These are phyloP conservation scores for Rhinophrynus dorsalis DNA, from an alignment of 2,797 vertebrate species.

Conservation along the genomic window DNA sequence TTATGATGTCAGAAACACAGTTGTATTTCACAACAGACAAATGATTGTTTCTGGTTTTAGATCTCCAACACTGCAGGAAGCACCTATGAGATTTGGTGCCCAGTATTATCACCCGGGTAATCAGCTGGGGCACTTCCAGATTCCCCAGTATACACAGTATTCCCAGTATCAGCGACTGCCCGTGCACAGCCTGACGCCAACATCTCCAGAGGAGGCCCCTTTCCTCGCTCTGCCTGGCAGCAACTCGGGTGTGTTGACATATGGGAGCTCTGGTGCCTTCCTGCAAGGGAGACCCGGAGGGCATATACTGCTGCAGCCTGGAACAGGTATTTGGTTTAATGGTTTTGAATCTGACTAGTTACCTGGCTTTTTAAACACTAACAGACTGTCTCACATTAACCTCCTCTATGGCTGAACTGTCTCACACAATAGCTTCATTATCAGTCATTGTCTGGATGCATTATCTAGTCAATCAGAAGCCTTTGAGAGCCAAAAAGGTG, in stretches of 20 bases:
- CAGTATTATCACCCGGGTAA: conserved; percentile 62
- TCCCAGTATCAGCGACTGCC: conserved; percentile 69
- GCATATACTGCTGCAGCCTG: conserved; percentile 73
- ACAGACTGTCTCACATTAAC: too few relatives aligned
- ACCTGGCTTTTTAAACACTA: neutral
- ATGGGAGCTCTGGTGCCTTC: conserved; percentile 66
- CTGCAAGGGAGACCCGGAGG: conserved; percentile 61
- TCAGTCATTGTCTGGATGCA: too few relatives aligned
- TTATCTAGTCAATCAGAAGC: too few relatives aligned
- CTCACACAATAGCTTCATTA: neutral
- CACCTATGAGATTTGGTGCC: conserved; percentile 46
- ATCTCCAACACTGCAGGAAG: conserved; percentile 41
- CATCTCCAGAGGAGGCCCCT: conserved; percentile 63
- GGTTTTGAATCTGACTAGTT: neutral
- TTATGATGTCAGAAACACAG: too few relatives aligned
- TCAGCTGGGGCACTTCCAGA: conserved; percentile 57
- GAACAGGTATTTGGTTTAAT: conserved; percentile 49
- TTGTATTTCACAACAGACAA: too few relatives aligned
- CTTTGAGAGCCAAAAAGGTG: neutral
- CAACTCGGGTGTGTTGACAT: conserved; percentile 62
- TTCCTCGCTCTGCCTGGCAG: conserved; percentile 69
- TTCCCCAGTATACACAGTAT: conserved; percentile 59
- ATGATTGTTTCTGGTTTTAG: too few relatives aligned
- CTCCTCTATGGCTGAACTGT: neutral
- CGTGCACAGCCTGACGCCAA: conserved; percentile 72